phyloP scores from a whole-genome alignment of 2,888 invertebrate genomes.

The Tetropium fuscum region DNA sequence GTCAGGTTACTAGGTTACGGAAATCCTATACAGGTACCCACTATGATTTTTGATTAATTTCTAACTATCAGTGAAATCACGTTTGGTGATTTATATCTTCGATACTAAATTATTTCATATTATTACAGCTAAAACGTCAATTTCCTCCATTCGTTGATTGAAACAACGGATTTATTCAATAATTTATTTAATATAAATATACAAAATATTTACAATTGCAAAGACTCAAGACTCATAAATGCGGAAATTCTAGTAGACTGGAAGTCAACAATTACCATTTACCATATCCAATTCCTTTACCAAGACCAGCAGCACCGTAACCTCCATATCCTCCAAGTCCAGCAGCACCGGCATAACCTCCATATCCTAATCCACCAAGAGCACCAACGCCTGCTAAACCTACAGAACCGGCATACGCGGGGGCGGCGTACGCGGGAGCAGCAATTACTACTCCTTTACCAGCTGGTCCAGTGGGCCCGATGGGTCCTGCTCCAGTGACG shows the following conservation, averaged over 20 bases:
- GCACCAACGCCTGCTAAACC: neutral
- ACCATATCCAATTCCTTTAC: constrained; percentile 1
- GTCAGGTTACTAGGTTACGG: too few relatives aligned
- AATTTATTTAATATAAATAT: constrained; percentile 20
- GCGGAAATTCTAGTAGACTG: neutral
- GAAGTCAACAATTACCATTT: neutral
- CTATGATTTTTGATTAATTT: too few relatives aligned
- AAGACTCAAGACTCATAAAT: constrained; percentile 9
- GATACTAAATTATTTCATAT: too few relatives aligned
- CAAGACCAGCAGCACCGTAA: neutral
- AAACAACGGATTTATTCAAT: constrained; percentile 6
- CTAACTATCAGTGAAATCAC: too few relatives aligned
- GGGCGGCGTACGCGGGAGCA: neutral
- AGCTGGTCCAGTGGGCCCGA: constrained; percentile 18
- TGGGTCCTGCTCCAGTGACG: constrained; percentile 16
- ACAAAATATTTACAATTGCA: constrained; percentile 7
- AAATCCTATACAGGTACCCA: too few relatives aligned
- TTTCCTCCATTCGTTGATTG: too few relatives aligned
- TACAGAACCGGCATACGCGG: neutral
- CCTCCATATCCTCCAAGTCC: constrained; percentile 7
- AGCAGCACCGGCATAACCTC: neutral
- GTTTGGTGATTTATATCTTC: too few relatives aligned
- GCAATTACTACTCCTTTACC: constrained; percentile 10
- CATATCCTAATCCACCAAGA: neutral
- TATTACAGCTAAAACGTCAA: too few relatives aligned